Base-by-base conservation (phyloP, 2,888 invertebrate species). In the Tipula lateralis region DNA sequence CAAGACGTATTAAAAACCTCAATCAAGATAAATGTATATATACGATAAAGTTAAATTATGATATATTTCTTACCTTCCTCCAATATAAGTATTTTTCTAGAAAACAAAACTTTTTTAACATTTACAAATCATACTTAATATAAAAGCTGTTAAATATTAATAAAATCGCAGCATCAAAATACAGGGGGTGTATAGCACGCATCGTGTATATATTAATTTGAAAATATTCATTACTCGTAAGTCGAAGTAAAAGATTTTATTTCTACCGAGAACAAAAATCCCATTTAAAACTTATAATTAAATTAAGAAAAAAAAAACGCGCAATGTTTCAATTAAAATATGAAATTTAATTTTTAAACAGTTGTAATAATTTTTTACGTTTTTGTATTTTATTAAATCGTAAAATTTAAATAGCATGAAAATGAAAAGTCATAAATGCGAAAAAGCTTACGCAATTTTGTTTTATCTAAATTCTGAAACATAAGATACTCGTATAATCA, bases 321-420 rank as follows among this genome's bases (percentile, higher is more conserved):
- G 24, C 3, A 50, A 66, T 66, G 7, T 66, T 66, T 66, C 24
- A 66, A 19, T 66, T 66, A 66, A 66, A 19, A 24, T 66, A 9
- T 9, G 24, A 66, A 24, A 66, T 24, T 24, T 66, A 24, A 66
- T 66, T 39, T 39, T 39, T 39, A 66, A 66, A 24, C 24, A 66
- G n/a, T 24, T 24, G 24, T 24, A 66, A 66, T 66, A 66, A 50
- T 24, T 66, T 66, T 66, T 19, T 66, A 66, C 66, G 66, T 24
- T 24, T 66, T 19, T 12, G 2, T 9, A 66, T 66, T 66, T 66
- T 66, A 66, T 66, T 24, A 24, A 66, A 66, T 66, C 66, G 66
- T 66, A 66, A 66, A 66, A 66, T 66, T 66, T 66, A 66, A 66
- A 66, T 66, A 66, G 66, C 66, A 24, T 66, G 66, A 24, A 24